Evolutionary conservation across 1,140 invertebrate species (phyloP), one percentile per base, ranked within the genome.

Genomic region (Nephila pilipes): DNA sequence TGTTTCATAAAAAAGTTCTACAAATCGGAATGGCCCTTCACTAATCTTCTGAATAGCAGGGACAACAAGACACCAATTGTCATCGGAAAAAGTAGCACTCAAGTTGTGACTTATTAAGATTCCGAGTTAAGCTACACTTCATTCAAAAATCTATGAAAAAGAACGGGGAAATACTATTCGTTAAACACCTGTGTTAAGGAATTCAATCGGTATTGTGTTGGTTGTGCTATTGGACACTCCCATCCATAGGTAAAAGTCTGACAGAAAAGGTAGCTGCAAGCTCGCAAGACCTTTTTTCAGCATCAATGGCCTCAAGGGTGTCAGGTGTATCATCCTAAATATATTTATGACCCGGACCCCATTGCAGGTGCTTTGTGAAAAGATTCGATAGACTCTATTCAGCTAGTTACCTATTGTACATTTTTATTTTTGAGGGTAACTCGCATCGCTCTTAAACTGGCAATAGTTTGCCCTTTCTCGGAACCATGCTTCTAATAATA

Each of bases 271-370:
- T 60, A 20, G 58, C 58, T 18, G 16, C 16, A 60, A 12, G 55
- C 16, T 57, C 8, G 55, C 16, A 16, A 16, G 55, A 16, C 3
- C 58, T 60, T 60, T 58, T 60, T 60, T 60, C 58, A 20, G 58
- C 58, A 22, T 20, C 58, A 4, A 75, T 75, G 69, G 69, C 69
- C 69, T 36, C 29, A 75, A 75, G 69, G 69, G 69, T 75, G 29
- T 75, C 69, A 75, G 69, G 69, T 75, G 69, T 29, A 69, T 69
- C 63, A n/a, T 65, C 63, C n/a, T 22, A 29, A 25, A 69, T 69
- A 22, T 32, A 22, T 69, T 69, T 69, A 69, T 69, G 63, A 32
- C 29, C 58, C 6, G 22, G 58, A 60, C 58, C 58, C 69, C 20
- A 32, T 36, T 75, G 29, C 69, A 75, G 69, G 69, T 75, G 69